These are phyloP conservation scores for Leptodactylus fuscus DNA, from an alignment of 2,113 vertebrate genomes.

Conservation along the genomic window DNA sequence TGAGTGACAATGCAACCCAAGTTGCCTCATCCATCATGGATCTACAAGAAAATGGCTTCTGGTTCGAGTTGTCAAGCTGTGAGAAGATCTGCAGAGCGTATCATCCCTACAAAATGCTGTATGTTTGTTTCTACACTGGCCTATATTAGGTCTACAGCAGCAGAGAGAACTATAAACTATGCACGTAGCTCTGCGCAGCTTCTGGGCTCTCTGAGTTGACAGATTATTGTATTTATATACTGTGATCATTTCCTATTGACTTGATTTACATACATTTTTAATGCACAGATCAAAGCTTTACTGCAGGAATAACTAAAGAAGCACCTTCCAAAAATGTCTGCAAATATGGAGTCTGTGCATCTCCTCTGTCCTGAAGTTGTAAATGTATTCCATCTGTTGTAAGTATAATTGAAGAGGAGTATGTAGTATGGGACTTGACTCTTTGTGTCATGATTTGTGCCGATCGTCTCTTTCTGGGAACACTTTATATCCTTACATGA, in stretches of 20 bases:
- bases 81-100: neutral
- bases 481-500: neutral
- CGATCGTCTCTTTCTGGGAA: neutral
- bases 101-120: conserved; percentile 50
- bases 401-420: neutral
- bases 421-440: neutral
- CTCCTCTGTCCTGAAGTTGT: neutral
- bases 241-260: conserved; percentile 26
- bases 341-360: conserved; percentile 12
- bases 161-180: conserved; percentile 66
- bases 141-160: conserved; percentile 70
- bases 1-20: neutral
- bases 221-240: neutral
- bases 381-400: neutral
- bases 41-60: neutral
- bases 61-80: conserved; percentile 56
- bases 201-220: neutral
- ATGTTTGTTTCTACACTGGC: conserved; percentile 61
- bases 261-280: neutral
- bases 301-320: conserved; percentile 25
- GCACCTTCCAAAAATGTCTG: conserved; percentile 34
- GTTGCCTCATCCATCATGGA: neutral
- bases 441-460: neutral
- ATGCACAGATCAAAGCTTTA: conserved; percentile 33
- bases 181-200: conserved; percentile 64